Conservation (phyloP, 2,797 vertebrate species). For the Sternotherus odoratus region DNA sequence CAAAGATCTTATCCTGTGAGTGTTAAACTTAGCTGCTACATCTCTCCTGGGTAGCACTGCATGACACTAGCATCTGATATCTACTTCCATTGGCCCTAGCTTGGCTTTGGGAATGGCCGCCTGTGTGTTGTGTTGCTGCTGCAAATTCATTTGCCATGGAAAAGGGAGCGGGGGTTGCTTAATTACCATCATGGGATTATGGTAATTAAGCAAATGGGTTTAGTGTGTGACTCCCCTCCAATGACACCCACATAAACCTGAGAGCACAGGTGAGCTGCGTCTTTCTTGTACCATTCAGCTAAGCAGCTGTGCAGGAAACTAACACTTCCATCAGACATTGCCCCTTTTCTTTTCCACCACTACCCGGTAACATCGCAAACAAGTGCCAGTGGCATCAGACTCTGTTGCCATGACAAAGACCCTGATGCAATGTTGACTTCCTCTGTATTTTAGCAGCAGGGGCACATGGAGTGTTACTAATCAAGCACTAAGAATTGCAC, state of each 20-base stretch:
- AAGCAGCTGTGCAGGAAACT: not conserved
- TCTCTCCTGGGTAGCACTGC: not conserved
- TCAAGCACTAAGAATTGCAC: not conserved
- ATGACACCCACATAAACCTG: not conserved
- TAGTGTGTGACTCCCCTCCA: not conserved
- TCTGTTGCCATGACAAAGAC: not conserved
- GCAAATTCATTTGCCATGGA: not conserved
- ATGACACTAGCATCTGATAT: not conserved
- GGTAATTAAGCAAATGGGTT: not conserved
- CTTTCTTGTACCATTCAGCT: not conserved
- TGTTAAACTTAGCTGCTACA: not conserved
- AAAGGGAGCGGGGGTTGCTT: not conserved
- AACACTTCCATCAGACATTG: not conserved
- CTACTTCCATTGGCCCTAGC: not conserved
- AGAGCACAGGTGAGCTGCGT: not conserved
- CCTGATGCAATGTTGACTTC: not conserved
- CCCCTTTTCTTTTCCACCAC: not conserved
- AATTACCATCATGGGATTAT: not conserved
- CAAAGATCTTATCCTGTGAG: not conserved
- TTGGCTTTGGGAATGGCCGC: not conserved
- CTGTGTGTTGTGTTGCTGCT: not conserved
- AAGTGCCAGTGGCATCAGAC: not conserved
- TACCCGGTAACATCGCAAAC: not conserved
- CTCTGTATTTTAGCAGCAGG: not conserved
- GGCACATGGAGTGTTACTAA: not conserved